Base-by-base conservation (phyloP, 2,888 invertebrate species). In the Plutella xylostella region DNA sequence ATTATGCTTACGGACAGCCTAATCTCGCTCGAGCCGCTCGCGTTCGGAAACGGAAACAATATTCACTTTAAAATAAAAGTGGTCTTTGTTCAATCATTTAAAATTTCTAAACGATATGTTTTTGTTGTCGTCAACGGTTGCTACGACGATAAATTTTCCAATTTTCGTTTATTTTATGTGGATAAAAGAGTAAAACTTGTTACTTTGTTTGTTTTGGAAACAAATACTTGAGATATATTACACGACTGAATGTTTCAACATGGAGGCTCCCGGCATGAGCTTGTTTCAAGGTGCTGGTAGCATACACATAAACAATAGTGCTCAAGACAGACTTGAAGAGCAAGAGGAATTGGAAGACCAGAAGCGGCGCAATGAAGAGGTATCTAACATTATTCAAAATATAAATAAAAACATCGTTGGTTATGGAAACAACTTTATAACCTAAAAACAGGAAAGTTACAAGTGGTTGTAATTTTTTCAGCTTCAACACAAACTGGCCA, bases 271-370 rank as follows among this genome's bases (percentile, higher is more conserved):
- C 40, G 90, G 89, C 40, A 82, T 89, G 74, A 91, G 90, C 73
- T 79, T 91, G 55, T 91, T 91, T 61, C 89, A 90, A 76, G 89
- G 88, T 48, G 86, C 86, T 22, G 86, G 87, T 22, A 86, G 87
- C 56, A 86, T 91, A 52, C 87, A 89, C 54, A 76, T 91, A 53
- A 88, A 90, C 63, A 86, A 86, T 48, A 88, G 87, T 55, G 78
- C 86, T 38, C 88, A 89, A 62, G 84, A 86, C 48, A 79, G 87
- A 43, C 85, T 89, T 45, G 89, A 89, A 50, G 89, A 90, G 55
- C 88, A 88, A 57, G 91, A 91, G 57, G 89, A 88, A 50, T 55
- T 88, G 1, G 89, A 90, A 66, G 91, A 92, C 62, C 86, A 88
- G 61, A 87, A 87, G 57, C 80, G 90, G 46, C 85, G 89, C 25